These are phyloP conservation scores for Hyaena hyaena DNA, from an alignment of 2,113 vertebrate species.

Conservation along the genomic window DNA sequence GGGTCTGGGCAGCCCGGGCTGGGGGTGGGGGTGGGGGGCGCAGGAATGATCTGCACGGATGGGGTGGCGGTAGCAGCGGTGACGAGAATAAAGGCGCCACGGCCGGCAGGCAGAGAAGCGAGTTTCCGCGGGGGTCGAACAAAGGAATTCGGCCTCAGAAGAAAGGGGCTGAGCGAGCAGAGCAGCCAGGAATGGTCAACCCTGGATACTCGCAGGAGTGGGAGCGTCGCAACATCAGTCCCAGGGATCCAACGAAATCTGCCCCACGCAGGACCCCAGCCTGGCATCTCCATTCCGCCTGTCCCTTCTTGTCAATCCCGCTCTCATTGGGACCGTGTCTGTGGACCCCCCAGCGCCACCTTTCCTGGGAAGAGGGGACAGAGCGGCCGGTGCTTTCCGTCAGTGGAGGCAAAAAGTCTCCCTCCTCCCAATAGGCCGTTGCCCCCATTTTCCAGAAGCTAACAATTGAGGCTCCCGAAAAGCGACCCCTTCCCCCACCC, in stretches of 20 bases:
- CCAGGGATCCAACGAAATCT: conserved; percentile 38
- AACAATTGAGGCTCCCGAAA: conserved; percentile 11
- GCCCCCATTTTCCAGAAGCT: conserved; percentile 75
- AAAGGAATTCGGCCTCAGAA: conserved; percentile 89
- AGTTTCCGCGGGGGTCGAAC: conserved; percentile 90
- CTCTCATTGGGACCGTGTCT: not conserved
- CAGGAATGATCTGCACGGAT: conserved; percentile 93
- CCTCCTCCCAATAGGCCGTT: not conserved
- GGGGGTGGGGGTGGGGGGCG: not conserved
- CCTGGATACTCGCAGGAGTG: conserved; percentile 78
- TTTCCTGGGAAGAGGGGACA: not conserved
- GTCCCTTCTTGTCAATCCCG: not conserved
- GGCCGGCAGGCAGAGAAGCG: conserved; percentile 66
- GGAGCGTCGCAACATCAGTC: conserved; percentile 72
- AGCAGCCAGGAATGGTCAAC: conserved; percentile 82
- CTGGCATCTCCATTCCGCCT: not conserved
- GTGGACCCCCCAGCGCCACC: not conserved
- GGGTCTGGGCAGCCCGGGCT: conserved; percentile 91
- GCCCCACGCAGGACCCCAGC: not conserved
- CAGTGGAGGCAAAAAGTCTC: not conserved
- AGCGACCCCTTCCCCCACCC: not conserved
- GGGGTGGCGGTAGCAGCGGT: conserved; percentile 67
- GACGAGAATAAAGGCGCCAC: conserved; percentile 89
- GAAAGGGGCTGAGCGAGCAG: conserved; percentile 82
- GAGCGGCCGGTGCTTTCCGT: not conserved